Base-by-base conservation (phyloP, 2,797 vertebrate genomes). In the Hoplostethus mediterraneus region DNA sequence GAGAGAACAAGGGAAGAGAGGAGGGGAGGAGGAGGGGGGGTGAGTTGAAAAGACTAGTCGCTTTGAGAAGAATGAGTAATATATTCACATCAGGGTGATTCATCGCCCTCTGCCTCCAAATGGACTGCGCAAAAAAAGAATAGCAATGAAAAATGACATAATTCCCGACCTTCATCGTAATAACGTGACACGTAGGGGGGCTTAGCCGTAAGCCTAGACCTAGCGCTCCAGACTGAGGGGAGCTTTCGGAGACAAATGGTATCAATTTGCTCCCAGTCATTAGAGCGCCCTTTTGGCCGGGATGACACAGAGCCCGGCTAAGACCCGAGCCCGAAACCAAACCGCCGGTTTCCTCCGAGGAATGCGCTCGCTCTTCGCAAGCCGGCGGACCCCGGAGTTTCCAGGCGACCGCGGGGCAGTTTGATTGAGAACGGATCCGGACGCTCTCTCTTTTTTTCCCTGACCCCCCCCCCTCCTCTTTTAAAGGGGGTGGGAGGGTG, bases 201-300 rank as follows among this genome's bases (percentile, higher is more conserved):
- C 75, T 82, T 28, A 64, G 68, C 62, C 71, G 69, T 75, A 79
- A 84, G 79, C 67, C 61, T 63, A 74, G 64, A 79, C 73, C 48
- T 11, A 3, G 5, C 71, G 67, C 62, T 85, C 14, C 64, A 66
- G 55, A 71, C 78, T 8, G 13, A 63, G 38, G 30, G 70, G 52
- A 77, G 69, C 48, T 67, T 77, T 74, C 53, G 17, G 31, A 79
- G 71, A 87, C 76, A 73, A 84, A 82, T 88, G 79, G 79, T 76
- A 87, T 88, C 80, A 75, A 82, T 85, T 87, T 85, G 28, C 68
- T 67, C 31, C 28, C 65, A 62, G 75, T 87, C 74, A 81, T 85
- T 79, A 85, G 62, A 77, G 59, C 60, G 25, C 57, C 45, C 62
- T 58, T 69, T 71, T 61, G 80, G 74, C 72, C 73, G 44, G 66